Percentiles rank a stretch among this genome's conserved stretches.
Evolutionary conservation across 2,797 vertebrate genomes (phyloP).

Genomic region (Coluber constrictor): DNA sequence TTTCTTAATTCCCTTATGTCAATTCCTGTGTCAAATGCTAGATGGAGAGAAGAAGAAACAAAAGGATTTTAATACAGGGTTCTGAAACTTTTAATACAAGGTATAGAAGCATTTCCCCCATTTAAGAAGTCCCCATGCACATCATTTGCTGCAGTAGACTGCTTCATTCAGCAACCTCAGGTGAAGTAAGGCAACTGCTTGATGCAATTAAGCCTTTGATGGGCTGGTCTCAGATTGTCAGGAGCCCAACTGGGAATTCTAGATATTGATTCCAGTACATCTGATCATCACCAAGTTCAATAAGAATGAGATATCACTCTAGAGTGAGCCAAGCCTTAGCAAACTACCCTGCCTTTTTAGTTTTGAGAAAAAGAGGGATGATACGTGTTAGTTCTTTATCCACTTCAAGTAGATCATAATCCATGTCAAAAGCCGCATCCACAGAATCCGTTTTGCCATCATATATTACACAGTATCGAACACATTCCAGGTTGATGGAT

Average conservation of each 20-base stretch:
- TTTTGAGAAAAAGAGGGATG: neutral
- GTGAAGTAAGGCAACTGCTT: neutral
- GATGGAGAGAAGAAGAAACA: neutral
- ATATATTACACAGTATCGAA: constrained; percentile 83
- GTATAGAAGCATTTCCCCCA: neutral
- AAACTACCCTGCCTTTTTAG: neutral
- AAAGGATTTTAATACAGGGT: neutral
- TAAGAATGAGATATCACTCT: neutral
- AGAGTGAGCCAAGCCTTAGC: neutral
- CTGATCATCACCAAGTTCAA: neutral
- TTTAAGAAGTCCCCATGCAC: neutral
- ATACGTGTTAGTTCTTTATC: constrained; percentile 35
- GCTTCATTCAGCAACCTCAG: neutral
- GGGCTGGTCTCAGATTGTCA: neutral
- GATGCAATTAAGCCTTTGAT: neutral
- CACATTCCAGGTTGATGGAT: constrained; percentile 74
- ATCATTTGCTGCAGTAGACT: neutral
- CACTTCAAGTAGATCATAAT: constrained; percentile 40
- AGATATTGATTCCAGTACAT: neutral
- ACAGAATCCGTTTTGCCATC: constrained; percentile 70
- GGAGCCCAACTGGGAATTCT: neutral
- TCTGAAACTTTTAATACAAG: neutral
- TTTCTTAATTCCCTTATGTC: neutral
- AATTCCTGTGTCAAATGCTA: neutral
- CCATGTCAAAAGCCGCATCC: constrained; percentile 34